These are phyloP conservation scores for Limonius californicus DNA, from an alignment of 1,140 invertebrate genomes.

Conservation along the genomic window DNA sequence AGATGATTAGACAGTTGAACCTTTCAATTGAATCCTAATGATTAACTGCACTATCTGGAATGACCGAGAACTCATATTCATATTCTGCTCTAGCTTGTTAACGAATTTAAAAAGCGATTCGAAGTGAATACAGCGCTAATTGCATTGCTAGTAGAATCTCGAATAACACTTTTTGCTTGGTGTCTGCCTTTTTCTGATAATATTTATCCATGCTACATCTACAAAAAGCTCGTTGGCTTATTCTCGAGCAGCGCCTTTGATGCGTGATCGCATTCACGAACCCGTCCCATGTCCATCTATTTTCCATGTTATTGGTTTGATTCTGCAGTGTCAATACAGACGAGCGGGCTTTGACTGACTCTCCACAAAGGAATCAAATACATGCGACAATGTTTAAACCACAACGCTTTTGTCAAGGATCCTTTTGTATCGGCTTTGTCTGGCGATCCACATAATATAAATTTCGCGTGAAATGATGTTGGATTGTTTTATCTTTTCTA, in stretches of 20 bases:
- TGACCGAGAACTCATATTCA: too few relatives aligned
- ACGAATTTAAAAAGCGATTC: background rate
- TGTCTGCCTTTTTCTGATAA: too few relatives aligned
- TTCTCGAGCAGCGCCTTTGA: constrained; percentile 29
- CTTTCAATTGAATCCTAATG: too few relatives aligned
- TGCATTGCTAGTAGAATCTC: too few relatives aligned
- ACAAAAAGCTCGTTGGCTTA: background rate
- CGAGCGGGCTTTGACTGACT: constrained; percentile 8
- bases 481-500: too few relatives aligned
- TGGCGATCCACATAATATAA: constrained; percentile 2
- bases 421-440: constrained; percentile 17
- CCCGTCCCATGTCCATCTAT: constrained; percentile 39
- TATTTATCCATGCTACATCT: background rate
- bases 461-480: too few relatives aligned
- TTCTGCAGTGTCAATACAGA: constrained; percentile 39
- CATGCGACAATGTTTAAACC: constrained; percentile 14
- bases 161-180: too few relatives aligned
- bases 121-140: too few relatives aligned
- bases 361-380: constrained; percentile 20
- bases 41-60: too few relatives aligned
- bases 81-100: background rate
- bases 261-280: constrained; percentile 27
- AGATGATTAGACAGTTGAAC: too few relatives aligned
- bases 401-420: constrained; percentile 17
- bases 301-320: constrained; percentile 46